phyloP scores from a whole-genome alignment of 2,888 invertebrate species.

The Nemoura dubitans region DNA sequence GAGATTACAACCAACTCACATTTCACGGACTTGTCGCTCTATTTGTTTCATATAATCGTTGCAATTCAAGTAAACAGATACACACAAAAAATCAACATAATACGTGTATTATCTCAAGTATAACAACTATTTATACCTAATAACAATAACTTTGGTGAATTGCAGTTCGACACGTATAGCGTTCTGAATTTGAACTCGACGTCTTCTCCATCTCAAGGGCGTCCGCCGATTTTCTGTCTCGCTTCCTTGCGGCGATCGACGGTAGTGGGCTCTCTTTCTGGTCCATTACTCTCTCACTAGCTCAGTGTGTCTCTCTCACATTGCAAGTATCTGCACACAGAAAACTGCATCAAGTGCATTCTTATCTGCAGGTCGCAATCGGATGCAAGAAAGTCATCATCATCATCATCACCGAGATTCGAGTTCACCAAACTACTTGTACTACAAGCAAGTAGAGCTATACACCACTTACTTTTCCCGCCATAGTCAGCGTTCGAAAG shows the following conservation, averaged over 20 bases:
- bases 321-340: constrained; percentile 26
- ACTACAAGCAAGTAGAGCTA: neutral
- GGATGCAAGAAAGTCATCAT: neutral
- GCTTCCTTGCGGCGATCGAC: neutral
- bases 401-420: too few species aligned
- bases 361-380: constrained; percentile 25
- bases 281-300: too few species aligned
- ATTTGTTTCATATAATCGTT: neutral
- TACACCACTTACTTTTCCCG: neutral
- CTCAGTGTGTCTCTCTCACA: too few species aligned
- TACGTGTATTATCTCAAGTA: too few species aligned
- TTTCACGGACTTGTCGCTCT: neutral
- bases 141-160: neutral
- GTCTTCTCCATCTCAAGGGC: neutral
- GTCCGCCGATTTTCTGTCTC: neutral
- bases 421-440: too few species aligned
- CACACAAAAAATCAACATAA: neutral
- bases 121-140: neutral
- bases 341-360: constrained; percentile 36
- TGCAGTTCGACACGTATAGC: neutral
- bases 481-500: neutral
- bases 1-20: neutral
- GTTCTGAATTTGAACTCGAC: too few species aligned
- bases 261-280: neutral
- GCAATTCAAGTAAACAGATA: neutral